These are phyloP conservation scores for Canis aureus DNA, from an alignment of 2,113 vertebrate species.

Conservation along the genomic window DNA sequence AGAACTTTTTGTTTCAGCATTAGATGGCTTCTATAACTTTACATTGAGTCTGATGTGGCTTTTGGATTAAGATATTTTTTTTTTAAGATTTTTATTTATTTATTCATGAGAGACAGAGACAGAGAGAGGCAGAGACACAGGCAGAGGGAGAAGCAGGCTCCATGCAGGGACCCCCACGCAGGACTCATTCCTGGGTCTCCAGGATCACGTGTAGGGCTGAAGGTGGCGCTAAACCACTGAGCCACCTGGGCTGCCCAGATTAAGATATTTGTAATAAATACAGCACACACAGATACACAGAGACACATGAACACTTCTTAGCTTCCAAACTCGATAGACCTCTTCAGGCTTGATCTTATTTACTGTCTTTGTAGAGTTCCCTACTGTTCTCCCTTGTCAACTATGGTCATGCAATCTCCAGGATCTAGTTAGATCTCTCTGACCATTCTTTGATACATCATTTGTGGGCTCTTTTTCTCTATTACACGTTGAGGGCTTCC, in stretches of 20 bases:
- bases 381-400: background rate
- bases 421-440: background rate
- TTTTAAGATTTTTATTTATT: too few relatives aligned
- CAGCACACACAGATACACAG: background rate
- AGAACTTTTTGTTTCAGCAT: background rate
- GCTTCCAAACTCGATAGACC: background rate
- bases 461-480: background rate
- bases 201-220: too few relatives aligned
- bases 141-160: too few relatives aligned
- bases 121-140: too few relatives aligned
- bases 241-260: background rate
- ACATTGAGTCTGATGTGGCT: background rate
- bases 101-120: too few relatives aligned
- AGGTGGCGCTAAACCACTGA: too few relatives aligned
- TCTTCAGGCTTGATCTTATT: background rate
- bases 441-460: background rate
- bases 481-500: background rate
- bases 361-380: background rate
- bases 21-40: background rate
- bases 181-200: too few relatives aligned
- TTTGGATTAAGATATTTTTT: background rate
- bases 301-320: background rate
- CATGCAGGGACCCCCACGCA: too few relatives aligned
- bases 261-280: background rate
- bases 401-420: background rate